A percentile compares a stretch with the other conserved stretches of the same genome.
Conservation (phyloP, 2,113 vertebrate genomes). For the Mesoclemmys tuberculata region DNA sequence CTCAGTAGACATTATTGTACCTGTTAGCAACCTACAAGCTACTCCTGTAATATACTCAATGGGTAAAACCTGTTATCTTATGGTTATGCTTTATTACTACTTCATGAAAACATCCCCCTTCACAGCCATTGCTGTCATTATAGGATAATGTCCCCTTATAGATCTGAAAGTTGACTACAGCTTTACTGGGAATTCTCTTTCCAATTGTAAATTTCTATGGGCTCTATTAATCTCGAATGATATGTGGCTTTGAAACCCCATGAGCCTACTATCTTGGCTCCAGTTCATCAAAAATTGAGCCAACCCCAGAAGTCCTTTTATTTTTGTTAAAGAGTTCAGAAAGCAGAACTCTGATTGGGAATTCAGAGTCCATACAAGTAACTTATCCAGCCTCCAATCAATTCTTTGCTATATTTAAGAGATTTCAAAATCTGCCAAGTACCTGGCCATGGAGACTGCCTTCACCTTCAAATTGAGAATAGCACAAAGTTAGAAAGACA, state of each 20-base stretch:
- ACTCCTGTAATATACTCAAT: not conserved
- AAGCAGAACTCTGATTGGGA: constrained; percentile 43
- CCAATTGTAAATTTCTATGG: not conserved
- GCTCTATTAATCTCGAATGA: not conserved
- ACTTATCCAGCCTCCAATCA: constrained; percentile 22
- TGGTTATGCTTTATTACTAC: not conserved
- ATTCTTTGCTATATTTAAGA: constrained; percentile 33
- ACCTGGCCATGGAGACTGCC: not conserved
- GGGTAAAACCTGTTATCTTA: not conserved
- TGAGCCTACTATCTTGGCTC: not conserved
- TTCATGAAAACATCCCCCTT: not conserved
- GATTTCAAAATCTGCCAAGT: constrained; percentile 18
- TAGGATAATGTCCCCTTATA: not conserved
- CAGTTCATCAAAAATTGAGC: constrained; percentile 56
- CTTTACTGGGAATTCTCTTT: not conserved
- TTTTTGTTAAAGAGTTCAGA: constrained; percentile 25
- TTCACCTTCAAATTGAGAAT: not conserved
- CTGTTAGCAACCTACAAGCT: not conserved
- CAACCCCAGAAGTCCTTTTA: constrained; percentile 2
- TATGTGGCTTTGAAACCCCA: not conserved
- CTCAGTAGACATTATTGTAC: not conserved
- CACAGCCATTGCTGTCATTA: not conserved
- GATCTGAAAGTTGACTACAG: not conserved
- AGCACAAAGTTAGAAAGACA: not conserved
- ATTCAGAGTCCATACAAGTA: constrained; percentile 18